Conservation (phyloP, 1,140 invertebrate species). For the Ladona fulva region DNA sequence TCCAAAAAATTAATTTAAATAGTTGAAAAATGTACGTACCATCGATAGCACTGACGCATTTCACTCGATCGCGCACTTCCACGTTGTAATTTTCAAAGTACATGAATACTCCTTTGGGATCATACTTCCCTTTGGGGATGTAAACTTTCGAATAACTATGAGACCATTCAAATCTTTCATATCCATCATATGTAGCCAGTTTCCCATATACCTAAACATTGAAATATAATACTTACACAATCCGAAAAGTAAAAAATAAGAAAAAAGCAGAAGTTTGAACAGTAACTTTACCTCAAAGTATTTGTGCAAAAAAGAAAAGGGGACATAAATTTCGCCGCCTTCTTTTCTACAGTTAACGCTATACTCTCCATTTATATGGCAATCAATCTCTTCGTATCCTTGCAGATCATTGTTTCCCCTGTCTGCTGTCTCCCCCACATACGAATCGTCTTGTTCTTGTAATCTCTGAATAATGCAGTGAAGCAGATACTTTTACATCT, state of each 20-base stretch:
- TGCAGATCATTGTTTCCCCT: constrained; percentile 4
- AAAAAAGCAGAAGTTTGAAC: background rate
- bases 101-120: constrained; percentile 80
- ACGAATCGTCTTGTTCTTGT: background rate
- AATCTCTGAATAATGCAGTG: background rate
- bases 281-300: constrained; percentile 74
- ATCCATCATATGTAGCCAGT: constrained; percentile 54
- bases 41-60: constrained; percentile 86
- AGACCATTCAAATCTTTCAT: constrained; percentile 82
- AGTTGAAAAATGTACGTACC: constrained; percentile 38
- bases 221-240: background rate
- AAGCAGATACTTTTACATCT: background rate
- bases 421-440: background rate
- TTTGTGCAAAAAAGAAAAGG: constrained; percentile 85
- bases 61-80: constrained; percentile 87
- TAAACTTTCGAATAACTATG: constrained; percentile 92
- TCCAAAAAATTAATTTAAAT: no score
- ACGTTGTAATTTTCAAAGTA: constrained; percentile 98
- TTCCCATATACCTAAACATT: constrained; percentile 58
- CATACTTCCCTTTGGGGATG: constrained; percentile 77
- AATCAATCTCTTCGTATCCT: constrained; percentile 70
- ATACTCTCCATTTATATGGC: constrained; percentile 83
- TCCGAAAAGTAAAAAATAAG: background rate
- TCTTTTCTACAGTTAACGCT: constrained; percentile 73
- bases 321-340: constrained; percentile 80